These are phyloP conservation scores for Pogonophryne albipinna DNA, from an alignment of 2,797 vertebrate genomes.

Conservation along the genomic window DNA sequence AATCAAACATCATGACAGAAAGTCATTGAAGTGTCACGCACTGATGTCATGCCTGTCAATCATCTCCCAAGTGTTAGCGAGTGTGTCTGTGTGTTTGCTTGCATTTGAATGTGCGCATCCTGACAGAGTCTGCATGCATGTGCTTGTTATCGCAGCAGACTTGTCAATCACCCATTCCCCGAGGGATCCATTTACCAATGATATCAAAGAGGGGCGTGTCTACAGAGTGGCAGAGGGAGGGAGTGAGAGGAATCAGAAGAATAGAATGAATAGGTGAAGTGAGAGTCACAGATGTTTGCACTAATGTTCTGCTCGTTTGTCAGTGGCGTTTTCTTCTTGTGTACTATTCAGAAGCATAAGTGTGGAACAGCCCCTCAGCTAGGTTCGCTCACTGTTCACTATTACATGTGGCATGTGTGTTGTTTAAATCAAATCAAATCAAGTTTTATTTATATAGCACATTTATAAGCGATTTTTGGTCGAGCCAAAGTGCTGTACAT, in stretches of 20 bases:
- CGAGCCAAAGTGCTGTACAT: too few relatives aligned
- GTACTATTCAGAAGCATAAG: constrained; percentile 19
- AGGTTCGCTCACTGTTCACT: not conserved
- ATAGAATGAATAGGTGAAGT: constrained; percentile 51
- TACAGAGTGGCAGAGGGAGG: constrained; percentile 28
- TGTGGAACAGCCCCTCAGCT: constrained; percentile 39
- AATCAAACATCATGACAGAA: constrained; percentile 76
- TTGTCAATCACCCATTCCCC: constrained; percentile 63
- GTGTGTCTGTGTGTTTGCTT: not conserved
- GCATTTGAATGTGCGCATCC: constrained; percentile 2
- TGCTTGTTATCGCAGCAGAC: constrained; percentile 26
- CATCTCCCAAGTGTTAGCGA: constrained; percentile 29
- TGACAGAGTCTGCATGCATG: not conserved
- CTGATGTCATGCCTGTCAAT: constrained; percentile 75
- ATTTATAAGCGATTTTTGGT: too few relatives aligned
- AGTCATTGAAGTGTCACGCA: constrained; percentile 80
- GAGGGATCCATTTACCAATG: constrained; percentile 55
- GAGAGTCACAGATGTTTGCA: constrained; percentile 69
- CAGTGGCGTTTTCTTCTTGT: constrained; percentile 24
- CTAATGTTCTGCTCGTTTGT: constrained; percentile 52
- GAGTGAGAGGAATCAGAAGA: constrained; percentile 37
- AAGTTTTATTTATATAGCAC: too few relatives aligned
- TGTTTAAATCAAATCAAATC: too few relatives aligned
- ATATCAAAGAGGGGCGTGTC: constrained; percentile 57
- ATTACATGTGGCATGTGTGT: not conserved